phyloP scores from a whole-genome alignment of 2,797 vertebrate genomes.

The Enteromius paludinosus region DNA sequence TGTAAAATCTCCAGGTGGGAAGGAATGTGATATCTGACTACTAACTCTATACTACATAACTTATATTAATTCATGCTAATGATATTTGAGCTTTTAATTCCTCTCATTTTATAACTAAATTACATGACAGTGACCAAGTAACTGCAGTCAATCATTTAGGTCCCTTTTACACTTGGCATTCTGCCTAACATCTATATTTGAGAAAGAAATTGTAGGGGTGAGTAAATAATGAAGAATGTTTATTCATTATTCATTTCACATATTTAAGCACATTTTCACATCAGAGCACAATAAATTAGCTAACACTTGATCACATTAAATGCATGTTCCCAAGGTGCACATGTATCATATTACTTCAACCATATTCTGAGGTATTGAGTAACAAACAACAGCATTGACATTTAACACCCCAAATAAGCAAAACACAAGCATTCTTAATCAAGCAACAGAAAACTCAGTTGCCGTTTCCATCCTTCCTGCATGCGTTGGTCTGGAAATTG shows the following conservation, averaged over 20 bases:
- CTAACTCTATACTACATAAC: slow-evolving; percentile 3
- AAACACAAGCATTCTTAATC: not conserved
- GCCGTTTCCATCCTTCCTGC: not conserved
- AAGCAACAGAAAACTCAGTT: not conserved
- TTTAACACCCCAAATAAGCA: not conserved
- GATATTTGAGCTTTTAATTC: slow-evolving; percentile 9
- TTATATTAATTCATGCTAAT: not conserved
- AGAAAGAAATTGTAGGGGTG: not conserved
- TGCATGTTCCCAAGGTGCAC: not conserved
- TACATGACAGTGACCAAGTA: not conserved
- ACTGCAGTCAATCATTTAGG: slow-evolving; percentile 15
- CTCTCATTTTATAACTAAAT: not conserved
- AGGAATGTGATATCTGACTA: slow-evolving; percentile 2
- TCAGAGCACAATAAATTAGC: not conserved
- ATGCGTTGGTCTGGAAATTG: not conserved
- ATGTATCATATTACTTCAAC: slow-evolving; percentile 3
- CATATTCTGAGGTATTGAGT: not conserved
- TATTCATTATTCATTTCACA: not conserved
- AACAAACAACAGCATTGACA: not conserved
- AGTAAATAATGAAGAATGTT: not conserved
- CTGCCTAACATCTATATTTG: not conserved
- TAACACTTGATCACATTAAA: not conserved
- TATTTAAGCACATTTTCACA: not conserved
- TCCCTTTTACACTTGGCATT: not conserved
- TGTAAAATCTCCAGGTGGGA: slow-evolving; percentile 36